Percentiles rank a stretch among this genome's conserved stretches.
Conservation (phyloP, 2,888 invertebrate species). For the Lagria hirta region DNA sequence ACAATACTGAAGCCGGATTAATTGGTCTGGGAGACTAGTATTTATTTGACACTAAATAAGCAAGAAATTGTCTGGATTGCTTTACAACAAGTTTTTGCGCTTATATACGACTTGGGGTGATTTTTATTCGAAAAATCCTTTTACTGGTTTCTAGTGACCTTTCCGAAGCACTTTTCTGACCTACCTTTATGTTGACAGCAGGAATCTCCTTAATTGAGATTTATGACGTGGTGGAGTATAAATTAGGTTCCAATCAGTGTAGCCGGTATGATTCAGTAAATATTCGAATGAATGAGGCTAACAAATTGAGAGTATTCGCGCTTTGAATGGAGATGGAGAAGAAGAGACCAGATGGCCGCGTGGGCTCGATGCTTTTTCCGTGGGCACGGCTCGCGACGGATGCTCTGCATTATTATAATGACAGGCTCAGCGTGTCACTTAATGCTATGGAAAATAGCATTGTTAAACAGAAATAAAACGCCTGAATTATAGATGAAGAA, state of each 20-base stretch:
- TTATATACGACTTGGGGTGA: too few species aligned
- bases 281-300: conserved; percentile 39
- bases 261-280: conserved; percentile 31
- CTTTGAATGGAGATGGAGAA: conserved; percentile 36
- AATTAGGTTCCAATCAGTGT: conserved; percentile 42
- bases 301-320: conserved; percentile 43
- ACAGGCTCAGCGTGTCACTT: conserved; percentile 38
- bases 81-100: too few species aligned
- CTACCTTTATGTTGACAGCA: conserved; percentile 21
- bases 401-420: conserved; percentile 41
- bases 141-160: too few species aligned
- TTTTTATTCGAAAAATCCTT: too few species aligned
- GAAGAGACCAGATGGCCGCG: conserved; percentile 37
- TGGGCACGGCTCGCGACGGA: conserved; percentile 42
- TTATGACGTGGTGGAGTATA: conserved; percentile 29
- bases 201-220: conserved; percentile 23
- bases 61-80: conserved; percentile 12
- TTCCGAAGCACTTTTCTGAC: too few species aligned
- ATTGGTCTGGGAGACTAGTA: conserved; percentile 14
- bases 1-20: conserved; percentile 14
- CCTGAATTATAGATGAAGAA: conserved; percentile 35
- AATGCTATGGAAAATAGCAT: conserved; percentile 36
- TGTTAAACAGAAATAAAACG: conserved; percentile 35
- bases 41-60: conserved; percentile 10
- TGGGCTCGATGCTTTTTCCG: conserved; percentile 34